Evolutionary conservation across 2,113 vertebrate species (phyloP).

Genomic region (Gnathonemus echidnorhynchus): DNA sequence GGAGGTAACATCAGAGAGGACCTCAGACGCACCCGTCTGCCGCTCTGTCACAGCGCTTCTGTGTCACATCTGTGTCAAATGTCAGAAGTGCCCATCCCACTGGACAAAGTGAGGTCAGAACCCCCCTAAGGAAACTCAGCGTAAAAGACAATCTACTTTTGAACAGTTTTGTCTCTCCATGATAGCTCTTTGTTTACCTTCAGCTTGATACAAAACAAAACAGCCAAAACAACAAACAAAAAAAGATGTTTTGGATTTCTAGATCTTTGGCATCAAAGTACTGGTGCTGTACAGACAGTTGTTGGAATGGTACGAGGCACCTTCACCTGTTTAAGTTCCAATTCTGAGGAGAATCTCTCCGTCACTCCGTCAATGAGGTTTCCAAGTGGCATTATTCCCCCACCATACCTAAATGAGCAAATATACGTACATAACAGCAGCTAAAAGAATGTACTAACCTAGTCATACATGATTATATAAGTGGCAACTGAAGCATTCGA

Average conservation of each 20-base stretch:
- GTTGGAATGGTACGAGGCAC: neutral
- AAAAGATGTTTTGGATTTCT: neutral
- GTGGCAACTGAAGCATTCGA: neutral
- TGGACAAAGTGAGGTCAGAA: neutral
- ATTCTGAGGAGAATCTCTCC: constrained; percentile 65
- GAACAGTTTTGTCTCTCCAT: neutral
- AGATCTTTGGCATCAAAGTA: neutral
- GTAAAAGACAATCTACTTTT: neutral
- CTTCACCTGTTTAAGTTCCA: constrained; percentile 79
- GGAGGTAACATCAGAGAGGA: neutral
- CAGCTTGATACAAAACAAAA: neutral
- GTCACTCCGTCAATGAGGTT: constrained; percentile 63
- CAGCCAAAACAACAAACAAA: neutral
- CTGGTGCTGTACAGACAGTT: neutral
- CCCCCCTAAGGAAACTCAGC: neutral
- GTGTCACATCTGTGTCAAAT: neutral
- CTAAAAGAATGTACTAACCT: neutral
- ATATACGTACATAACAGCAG: neutral
- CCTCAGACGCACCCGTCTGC: neutral
- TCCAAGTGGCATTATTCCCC: constrained; percentile 61
- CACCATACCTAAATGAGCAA: constrained; percentile 39
- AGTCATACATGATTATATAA: neutral
- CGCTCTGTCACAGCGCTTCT: neutral
- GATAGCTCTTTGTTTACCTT: neutral
- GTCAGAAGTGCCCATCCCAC: neutral